Percentiles rank a stretch among this genome's conserved stretches.
Evolutionary conservation across 2,888 invertebrate species (phyloP).

Genomic region (Hesperia comma): DNA sequence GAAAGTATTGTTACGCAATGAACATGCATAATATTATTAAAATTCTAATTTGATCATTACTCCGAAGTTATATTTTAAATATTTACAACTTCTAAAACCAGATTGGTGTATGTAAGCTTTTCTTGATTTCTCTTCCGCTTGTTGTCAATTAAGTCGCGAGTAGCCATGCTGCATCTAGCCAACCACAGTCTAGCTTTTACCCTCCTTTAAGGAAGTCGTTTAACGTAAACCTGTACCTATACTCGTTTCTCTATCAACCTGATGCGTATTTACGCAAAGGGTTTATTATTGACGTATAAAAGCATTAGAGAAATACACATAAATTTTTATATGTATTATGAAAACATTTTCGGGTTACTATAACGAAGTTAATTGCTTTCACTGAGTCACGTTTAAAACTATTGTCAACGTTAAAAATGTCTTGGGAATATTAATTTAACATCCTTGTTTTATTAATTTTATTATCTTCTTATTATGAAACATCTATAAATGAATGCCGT

Average conservation of each 20-base stretch:
- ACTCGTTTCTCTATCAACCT: slow-evolving; percentile 21
- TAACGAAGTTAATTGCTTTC: too few species aligned
- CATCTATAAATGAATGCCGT: too few species aligned
- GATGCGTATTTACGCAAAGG: not conserved
- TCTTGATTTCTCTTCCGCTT: slow-evolving; percentile 50
- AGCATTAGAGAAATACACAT: too few species aligned
- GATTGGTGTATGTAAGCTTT: slow-evolving; percentile 39
- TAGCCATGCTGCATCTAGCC: not conserved
- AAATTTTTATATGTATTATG: too few species aligned
- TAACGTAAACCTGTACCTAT: slow-evolving; percentile 21
- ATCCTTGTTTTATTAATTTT: too few species aligned
- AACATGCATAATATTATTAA: not conserved
- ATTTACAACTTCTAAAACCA: slow-evolving; percentile 29
- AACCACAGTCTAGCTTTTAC: slow-evolving; percentile 28
- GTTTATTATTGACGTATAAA: not conserved
- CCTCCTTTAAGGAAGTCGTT: slow-evolving; percentile 36
- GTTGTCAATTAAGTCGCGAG: slow-evolving; percentile 39
- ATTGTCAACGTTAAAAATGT: too few species aligned
- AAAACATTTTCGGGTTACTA: too few species aligned
- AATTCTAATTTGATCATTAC: not conserved
- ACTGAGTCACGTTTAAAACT: too few species aligned
- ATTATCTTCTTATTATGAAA: too few species aligned
- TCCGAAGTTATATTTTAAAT: not conserved
- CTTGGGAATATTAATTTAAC: too few species aligned
- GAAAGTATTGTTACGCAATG: not conserved